Base-by-base conservation (phyloP, 53 echinoderm and acorn worm species). In the Glandiceps talaboti region DNA sequence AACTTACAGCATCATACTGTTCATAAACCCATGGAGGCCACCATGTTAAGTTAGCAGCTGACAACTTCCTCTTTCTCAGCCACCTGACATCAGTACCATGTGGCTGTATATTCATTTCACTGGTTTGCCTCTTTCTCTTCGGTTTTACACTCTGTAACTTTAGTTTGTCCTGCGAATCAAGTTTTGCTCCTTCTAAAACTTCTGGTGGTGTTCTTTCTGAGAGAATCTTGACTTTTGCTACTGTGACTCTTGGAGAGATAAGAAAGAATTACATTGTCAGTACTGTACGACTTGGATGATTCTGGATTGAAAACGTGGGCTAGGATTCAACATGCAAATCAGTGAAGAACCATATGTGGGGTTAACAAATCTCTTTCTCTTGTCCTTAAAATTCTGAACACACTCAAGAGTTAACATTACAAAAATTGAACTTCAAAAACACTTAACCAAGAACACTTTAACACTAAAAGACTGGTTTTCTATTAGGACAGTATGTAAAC, bases 1-100 rank as follows among this genome's bases (percentile, higher is more conserved):
- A 0, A 92, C 96, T 95, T 80, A 95, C 96, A 83, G 82, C 31
- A 83, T 95, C 96, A 85, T 95, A 95, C 92, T 92, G 92, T 84
- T 95, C 92, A 87, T 92, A 95, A 30, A 95, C 92, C 90, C 92
- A 95, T 1, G 87, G 83, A 0, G 87, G 92, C 85, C 90, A 82
- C 89, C 89, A 88, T 28, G 96, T 90, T 28, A 88, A 87, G 12
- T 79, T 73, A 1, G 96, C 91, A 27, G 90, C 88, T 28, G 83
- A 84, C 45, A 90, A 86, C 27, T 82, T 76, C 14, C 83, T 83
- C 6, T 20, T 6, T 45, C 20, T 45, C 6, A 45, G 6, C 64
- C 64, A 45, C 6, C 6, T 20, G 20, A 45, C 20, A 45, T 45
- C 64, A 12, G 64, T 45, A 12, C 20, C 6, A 45, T 20, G 6